A percentile compares a stretch with the other conserved stretches of the same genome.
Conservation (phyloP, 1,140 invertebrate genomes). For the Alviniconcha marisindica region DNA sequence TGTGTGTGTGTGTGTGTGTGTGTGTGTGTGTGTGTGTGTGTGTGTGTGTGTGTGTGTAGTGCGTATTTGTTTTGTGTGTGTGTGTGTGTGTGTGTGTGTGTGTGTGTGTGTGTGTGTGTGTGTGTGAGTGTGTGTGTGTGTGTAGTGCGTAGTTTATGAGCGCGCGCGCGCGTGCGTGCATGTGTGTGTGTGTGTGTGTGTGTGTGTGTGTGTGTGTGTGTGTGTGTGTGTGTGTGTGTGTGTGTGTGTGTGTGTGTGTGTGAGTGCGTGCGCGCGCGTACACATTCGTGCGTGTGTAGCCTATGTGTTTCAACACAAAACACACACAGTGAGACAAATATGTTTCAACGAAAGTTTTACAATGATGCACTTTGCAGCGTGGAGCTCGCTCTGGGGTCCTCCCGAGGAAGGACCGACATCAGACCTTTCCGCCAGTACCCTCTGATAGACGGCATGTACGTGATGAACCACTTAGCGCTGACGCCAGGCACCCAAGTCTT, state of each 20-base stretch:
- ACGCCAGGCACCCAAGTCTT: slow-evolving; percentile 38
- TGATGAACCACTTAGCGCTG: slow-evolving; percentile 31
- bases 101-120: not conserved
- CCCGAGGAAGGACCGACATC: slow-evolving; percentile 31
- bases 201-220: not conserved
- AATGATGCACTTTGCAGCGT: slow-evolving; percentile 12
- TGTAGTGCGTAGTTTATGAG: too few relatives aligned
- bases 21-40: too few relatives aligned
- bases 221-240: too few relatives aligned
- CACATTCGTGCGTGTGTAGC: too few relatives aligned
- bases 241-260: too few relatives aligned
- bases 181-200: not conserved
- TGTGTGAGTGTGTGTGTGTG: not conserved
- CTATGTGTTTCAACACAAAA: not conserved
- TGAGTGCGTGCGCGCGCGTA: too few relatives aligned
- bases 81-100: too few relatives aligned
- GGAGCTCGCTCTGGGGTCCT: slow-evolving; percentile 39
- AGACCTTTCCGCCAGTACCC: slow-evolving; percentile 2
- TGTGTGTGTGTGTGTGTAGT: not conserved
- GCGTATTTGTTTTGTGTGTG: not conserved
- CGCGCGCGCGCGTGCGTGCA: not conserved
- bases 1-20: not conserved
- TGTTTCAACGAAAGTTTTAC: not conserved
- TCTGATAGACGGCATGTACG: slow-evolving; percentile 18
- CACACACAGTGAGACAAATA: not conserved